phyloP scores from a whole-genome alignment of 2,797 vertebrate genomes.

The Tokudaia muenninki region DNA sequence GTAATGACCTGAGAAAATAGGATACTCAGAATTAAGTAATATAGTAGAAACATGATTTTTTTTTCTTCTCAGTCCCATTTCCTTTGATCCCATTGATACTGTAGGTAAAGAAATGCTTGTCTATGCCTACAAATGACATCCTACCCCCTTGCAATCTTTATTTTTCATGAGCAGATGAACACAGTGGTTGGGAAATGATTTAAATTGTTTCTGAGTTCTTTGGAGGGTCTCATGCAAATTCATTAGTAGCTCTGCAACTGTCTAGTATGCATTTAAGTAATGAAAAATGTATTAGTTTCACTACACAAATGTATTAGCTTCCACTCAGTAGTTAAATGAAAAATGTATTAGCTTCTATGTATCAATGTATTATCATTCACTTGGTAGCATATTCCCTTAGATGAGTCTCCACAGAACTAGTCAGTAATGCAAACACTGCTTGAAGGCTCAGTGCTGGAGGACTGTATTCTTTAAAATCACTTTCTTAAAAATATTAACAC shows the following conservation, averaged over 20 bases:
- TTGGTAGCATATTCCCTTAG: constrained; percentile 31
- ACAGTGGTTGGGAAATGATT: constrained; percentile 41
- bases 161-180: neutral
- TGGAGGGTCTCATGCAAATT: constrained; percentile 79
- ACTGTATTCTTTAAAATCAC: neutral
- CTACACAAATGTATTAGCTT: constrained; percentile 74
- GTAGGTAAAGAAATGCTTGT: neutral
- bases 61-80: neutral
- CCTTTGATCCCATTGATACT: accelerated
- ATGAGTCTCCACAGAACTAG: constrained; percentile 40
- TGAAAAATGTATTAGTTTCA: constrained; percentile 83
- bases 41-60: neutral
- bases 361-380: constrained; percentile 60
- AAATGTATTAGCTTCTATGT: constrained; percentile 71
- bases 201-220: constrained; percentile 61
- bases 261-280: constrained; percentile 76
- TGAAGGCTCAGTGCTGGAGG: constrained; percentile 53
- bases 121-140: neutral
- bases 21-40: neutral
- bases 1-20: neutral
- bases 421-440: constrained; percentile 56
- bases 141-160: neutral
- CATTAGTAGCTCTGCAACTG: constrained; percentile 66
- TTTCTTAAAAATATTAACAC: neutral
- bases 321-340: constrained; percentile 75